Base-by-base conservation (phyloP, 2,888 invertebrate species). In the Tenthredo mesomela region DNA sequence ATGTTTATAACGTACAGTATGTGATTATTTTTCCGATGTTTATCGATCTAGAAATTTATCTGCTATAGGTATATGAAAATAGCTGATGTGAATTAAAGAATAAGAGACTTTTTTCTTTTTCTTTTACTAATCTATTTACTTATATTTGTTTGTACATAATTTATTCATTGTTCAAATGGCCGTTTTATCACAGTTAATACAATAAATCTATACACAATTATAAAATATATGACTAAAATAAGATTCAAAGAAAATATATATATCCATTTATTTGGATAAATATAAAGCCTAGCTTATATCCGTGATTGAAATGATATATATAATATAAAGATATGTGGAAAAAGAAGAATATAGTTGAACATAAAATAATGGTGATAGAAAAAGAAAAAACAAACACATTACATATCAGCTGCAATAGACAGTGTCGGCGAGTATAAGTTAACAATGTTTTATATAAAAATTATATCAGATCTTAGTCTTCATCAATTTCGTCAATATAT, bases 181-280 rank as follows among this genome's bases (percentile, higher is more conserved):
- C 87, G 86, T 86, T 89, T 91, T 91, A 91, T 91, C 90, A 91
- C 91, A 91, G 91, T 90, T 91, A 33, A 33, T 33, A 90, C 87
- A 90, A 90, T 90, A 89, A 89, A 90, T 90, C 89, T 90, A 89
- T 85, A 88, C 86, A 88, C 50, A 50, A 29, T 29, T 21, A 75
- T 21, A 75, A n/a, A 50, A 47, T 47, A 47, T 47, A 47, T 47
- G 40, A 47, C 75, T 75, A 61, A n/a, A n/a, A n/a, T 61, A 21
- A 21, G 2, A 61, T 25, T 61, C 0, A 21, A 61, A 61, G 3
- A 61, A 61, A 61, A 61, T 61, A 61, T n/a, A 61, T 54, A 10
- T 61, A 25, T 61, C 25, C 61, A 25, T 61, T 25, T 25, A 9
- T 25, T 61, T 3, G 25, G 61, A 61, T 25, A 12, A 21, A 61